A percentile compares a stretch with the other conserved stretches of the same genome.
Conservation (phyloP, 2,797 vertebrate species). For the Pterois miles region DNA sequence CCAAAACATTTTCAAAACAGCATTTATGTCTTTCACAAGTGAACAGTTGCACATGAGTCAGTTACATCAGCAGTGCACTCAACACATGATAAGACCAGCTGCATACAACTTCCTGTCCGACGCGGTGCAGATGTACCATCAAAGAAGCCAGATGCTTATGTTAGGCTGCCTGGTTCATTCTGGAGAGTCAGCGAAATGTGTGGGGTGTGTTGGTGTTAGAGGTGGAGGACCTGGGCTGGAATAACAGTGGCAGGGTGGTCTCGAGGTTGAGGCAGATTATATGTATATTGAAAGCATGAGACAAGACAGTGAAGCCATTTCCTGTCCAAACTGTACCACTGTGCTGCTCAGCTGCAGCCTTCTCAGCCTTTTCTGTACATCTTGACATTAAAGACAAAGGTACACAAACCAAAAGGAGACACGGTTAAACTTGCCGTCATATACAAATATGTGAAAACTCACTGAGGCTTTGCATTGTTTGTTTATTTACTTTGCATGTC, state of each 20-base stretch:
- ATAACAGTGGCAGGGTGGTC: conserved; percentile 52
- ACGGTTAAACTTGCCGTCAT: neutral
- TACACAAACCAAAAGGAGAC: neutral
- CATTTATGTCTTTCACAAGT: neutral
- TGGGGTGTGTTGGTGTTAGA: conserved; percentile 1
- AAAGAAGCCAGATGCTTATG: neutral
- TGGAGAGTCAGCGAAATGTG: conserved; percentile 34
- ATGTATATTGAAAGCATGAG: conserved; percentile 21
- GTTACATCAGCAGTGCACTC: neutral
- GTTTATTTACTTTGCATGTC: conserved; percentile 20
- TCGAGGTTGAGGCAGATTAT: neutral
- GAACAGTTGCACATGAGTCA: neutral
- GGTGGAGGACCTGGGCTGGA: conserved; percentile 10
- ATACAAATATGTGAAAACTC: neutral
- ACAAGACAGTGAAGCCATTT: neutral
- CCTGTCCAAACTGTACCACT: neutral
- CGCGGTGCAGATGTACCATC: neutral
- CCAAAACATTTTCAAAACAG: no score
- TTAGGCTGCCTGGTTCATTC: neutral
- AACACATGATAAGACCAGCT: neutral
- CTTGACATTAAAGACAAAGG: neutral
- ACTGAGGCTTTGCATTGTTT: conserved; percentile 11
- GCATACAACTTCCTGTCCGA: neutral
- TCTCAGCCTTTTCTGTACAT: neutral
- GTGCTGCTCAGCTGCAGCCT: neutral